Evolutionary conservation across 2,797 vertebrate species (phyloP).

Genomic region (Cynopterus sphinx): DNA sequence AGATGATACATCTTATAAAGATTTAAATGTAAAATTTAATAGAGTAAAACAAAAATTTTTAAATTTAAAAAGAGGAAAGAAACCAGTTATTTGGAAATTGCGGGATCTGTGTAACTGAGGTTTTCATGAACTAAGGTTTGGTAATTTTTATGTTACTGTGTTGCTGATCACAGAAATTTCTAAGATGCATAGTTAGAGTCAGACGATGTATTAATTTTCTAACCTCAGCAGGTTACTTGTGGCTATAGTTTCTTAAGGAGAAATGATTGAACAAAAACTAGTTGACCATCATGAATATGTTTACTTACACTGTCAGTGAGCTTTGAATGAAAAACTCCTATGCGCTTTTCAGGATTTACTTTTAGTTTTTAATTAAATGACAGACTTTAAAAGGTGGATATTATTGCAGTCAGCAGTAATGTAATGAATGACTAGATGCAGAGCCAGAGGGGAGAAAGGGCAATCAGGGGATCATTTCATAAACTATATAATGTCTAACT

Average conservation of each 20-base stretch:
- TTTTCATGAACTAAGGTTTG: not conserved
- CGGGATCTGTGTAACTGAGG: not conserved
- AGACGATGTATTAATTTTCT: slow-evolving; percentile 1
- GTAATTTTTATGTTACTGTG: not conserved
- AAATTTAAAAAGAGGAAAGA: not conserved
- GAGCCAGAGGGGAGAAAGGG: no score
- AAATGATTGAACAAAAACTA: not conserved
- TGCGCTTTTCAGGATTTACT: not conserved
- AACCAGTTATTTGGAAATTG: not conserved
- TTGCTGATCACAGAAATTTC: not conserved
- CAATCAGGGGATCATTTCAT: no score
- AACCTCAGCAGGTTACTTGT: not conserved
- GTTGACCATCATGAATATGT: not conserved
- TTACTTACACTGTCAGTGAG: not conserved
- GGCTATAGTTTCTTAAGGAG: not conserved
- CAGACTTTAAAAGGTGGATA: not conserved
- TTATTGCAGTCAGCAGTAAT: not conserved
- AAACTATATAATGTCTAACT: no score
- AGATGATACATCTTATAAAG: not conserved
- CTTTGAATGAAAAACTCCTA: not conserved
- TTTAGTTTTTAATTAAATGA: not conserved
- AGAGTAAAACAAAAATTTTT: not conserved
- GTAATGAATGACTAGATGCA: no score
- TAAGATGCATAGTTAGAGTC: not conserved
- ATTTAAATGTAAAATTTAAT: slow-evolving; percentile 8